phyloP scores from a whole-genome alignment of 2,888 invertebrate species.

The Agonopterix heracliana region DNA sequence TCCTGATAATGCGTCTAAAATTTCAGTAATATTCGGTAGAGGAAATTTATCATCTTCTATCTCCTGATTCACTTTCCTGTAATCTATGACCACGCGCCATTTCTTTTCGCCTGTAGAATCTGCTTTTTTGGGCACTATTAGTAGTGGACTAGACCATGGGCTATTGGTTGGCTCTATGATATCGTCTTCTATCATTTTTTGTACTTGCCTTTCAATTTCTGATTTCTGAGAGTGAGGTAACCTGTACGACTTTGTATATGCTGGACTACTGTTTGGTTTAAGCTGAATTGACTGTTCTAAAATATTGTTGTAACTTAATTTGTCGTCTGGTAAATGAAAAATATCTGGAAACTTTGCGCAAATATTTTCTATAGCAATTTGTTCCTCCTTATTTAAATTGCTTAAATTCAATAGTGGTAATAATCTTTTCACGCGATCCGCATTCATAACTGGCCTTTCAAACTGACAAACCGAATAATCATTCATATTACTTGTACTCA shows the following conservation, averaged over 20 bases:
- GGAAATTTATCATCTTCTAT: constrained; percentile 2
- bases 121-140: background rate
- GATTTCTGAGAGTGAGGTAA: constrained; percentile 4
- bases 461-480: background rate
- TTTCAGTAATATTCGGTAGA: too few relatives aligned
- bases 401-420: too few relatives aligned
- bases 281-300: background rate
- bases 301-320: constrained; percentile 2
- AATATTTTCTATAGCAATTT: too few relatives aligned
- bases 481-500: background rate
- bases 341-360: too few relatives aligned
- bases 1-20: too few relatives aligned
- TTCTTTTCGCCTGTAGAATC: background rate
- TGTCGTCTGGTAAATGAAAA: background rate
- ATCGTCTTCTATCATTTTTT: constrained; percentile 5
- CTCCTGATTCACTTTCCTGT: constrained; percentile 1
- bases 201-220: constrained; percentile 8
- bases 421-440: background rate
- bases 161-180: constrained; percentile 6
- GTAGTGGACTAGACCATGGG: background rate
- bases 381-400: too few relatives aligned
- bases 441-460: background rate
- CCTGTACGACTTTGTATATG: constrained; percentile 8
- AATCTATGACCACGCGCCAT: constrained; percentile 10
- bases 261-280: constrained; percentile 4